These are phyloP conservation scores for Peromyscus aztecus DNA, from an alignment of 2,797 vertebrate species.

Conservation along the genomic window DNA sequence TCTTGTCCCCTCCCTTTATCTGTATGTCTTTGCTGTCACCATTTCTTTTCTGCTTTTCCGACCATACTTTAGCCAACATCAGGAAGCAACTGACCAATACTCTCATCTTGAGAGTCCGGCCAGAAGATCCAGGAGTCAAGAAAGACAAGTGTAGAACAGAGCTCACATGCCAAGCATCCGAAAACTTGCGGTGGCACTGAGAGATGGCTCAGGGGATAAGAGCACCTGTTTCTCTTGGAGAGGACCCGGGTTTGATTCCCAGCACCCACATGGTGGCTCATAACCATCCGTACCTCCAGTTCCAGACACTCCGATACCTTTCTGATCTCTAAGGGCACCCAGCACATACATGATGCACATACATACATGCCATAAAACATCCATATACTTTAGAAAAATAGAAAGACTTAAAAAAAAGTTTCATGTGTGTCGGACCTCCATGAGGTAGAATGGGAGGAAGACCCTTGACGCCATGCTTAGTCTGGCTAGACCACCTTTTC, in stretches of 20 bases:
- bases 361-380: background rate
- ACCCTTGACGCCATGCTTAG: background rate
- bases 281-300: background rate
- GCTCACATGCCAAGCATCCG: background rate
- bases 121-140: background rate
- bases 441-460: background rate
- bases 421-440: background rate
- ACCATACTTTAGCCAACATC: background rate
- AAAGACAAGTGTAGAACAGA: background rate
- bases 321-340: background rate
- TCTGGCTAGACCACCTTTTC: background rate
- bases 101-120: constrained; percentile 35
- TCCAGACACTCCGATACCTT: background rate
- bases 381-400: background rate
- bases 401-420: background rate
- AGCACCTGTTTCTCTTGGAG: background rate
- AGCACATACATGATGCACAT: too few relatives aligned
- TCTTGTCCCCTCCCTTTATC: background rate
- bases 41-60: constrained; percentile 38
- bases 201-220: background rate
- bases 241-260: background rate
- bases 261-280: background rate
- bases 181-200: background rate
- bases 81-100: background rate
- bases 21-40: background rate